phyloP scores from a whole-genome alignment of 2,888 invertebrate genomes.

The Pandemis corylana region DNA sequence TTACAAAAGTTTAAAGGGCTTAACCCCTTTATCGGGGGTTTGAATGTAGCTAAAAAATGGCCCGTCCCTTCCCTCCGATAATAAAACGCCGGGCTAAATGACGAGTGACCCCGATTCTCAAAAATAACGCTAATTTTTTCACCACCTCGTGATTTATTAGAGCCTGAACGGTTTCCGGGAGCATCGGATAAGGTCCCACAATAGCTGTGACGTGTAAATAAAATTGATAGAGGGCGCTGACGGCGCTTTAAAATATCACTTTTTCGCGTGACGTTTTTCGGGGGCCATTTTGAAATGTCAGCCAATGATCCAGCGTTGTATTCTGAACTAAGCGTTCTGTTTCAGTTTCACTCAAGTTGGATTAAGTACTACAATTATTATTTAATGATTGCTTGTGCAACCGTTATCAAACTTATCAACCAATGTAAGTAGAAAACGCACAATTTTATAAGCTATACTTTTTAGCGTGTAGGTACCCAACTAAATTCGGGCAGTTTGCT shows the following conservation, averaged over 20 bases:
- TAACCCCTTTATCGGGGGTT: conserved; percentile 55
- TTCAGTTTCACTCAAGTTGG: not conserved
- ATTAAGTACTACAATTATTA: not conserved
- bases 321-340: not conserved
- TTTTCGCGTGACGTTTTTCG: conserved; percentile 10
- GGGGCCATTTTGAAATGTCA: not conserved
- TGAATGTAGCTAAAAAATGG: conserved; percentile 59
- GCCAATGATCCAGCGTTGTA: not conserved
- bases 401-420: too few species aligned
- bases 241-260: conserved; percentile 43
- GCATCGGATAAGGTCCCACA: conserved; percentile 59
- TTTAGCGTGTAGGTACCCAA: too few species aligned
- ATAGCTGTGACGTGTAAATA: conserved; percentile 64
- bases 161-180: conserved; percentile 61
- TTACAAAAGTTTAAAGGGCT: conserved; percentile 47
- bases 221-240: conserved; percentile 59
- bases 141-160: conserved; percentile 67
- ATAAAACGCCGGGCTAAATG: conserved; percentile 58
- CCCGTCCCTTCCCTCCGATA: conserved; percentile 54
- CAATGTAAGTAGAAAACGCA: too few species aligned
- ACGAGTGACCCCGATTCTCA: conserved; percentile 58
- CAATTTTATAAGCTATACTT: too few species aligned
- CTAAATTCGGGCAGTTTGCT: too few species aligned
- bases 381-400: too few species aligned
- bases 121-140: conserved; percentile 71